Evolutionary conservation across 2,113 vertebrate species (phyloP).

Genomic region (Gymnocephalus cernua): DNA sequence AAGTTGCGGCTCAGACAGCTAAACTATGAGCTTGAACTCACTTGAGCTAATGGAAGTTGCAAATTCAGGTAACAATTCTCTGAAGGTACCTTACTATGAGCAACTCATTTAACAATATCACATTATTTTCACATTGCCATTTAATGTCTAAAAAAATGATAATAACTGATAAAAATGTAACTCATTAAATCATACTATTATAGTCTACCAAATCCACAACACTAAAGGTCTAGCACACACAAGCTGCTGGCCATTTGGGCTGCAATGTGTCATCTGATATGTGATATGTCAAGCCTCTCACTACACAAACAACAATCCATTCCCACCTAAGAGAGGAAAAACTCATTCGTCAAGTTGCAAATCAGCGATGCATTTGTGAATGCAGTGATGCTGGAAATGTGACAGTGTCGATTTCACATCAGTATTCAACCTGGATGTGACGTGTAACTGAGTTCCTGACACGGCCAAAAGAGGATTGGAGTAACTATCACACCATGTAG

Average conservation of each 20-base stretch:
- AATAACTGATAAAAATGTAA: constrained; percentile 32
- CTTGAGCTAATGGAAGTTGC: neutral
- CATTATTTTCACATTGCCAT: neutral
- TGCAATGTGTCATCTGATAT: constrained; percentile 59
- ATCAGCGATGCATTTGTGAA: constrained; percentile 62
- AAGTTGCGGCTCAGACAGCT: neutral
- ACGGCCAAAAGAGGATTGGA: constrained; percentile 2
- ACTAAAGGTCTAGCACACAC: constrained; percentile 60
- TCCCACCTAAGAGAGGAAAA: constrained; percentile 36
- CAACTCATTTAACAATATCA: neutral
- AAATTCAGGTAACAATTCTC: constrained; percentile 1
- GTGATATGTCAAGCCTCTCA: constrained; percentile 17
- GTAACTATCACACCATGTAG: neutral
- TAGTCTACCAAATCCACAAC: constrained; percentile 53
- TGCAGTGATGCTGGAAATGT: constrained; percentile 67
- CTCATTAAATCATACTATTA: constrained; percentile 37
- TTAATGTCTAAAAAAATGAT: no score
- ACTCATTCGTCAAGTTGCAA: constrained; percentile 69
- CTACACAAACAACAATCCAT: constrained; percentile 30
- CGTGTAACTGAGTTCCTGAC: constrained; percentile 27
- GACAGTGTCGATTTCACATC: constrained; percentile 43
- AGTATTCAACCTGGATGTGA: constrained; percentile 51
- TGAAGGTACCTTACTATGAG: neutral
- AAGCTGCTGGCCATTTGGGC: constrained; percentile 26
- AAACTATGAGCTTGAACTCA: no score